Evolutionary conservation across 2,888 invertebrate genomes (phyloP).

Genomic region (Bhutanitis thaidina): DNA sequence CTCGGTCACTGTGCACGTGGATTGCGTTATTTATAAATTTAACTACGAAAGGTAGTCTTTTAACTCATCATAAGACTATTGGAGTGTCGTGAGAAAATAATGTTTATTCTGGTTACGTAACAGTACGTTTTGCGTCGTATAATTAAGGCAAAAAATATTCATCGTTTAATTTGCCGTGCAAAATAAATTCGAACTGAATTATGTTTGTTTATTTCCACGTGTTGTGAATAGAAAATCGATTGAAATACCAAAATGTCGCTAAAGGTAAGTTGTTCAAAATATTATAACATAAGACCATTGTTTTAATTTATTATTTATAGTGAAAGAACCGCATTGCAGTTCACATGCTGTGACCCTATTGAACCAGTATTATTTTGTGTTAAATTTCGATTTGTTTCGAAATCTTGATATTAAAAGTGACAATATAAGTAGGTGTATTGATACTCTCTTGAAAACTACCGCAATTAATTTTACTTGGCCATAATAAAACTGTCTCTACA

Average conservation of each 20-base stretch:
- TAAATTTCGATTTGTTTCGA: too few species aligned
- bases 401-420: too few species aligned
- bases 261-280: slow-evolving; percentile 50
- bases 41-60: slow-evolving; percentile 6
- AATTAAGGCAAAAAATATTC: not conserved
- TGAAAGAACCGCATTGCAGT: not conserved
- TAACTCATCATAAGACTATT: not conserved
- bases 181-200: slow-evolving; percentile 40
- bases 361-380: not conserved
- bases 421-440: too few species aligned
- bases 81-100: not conserved
- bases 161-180: slow-evolving; percentile 26
- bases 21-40: slow-evolving; percentile 9
- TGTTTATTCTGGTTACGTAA: slow-evolving; percentile 17
- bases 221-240: slow-evolving; percentile 45
- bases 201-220: slow-evolving; percentile 50
- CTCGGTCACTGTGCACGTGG: slow-evolving; percentile 26
- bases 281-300: not conserved
- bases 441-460: too few species aligned
- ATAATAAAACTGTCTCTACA: too few species aligned
- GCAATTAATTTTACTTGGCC: too few species aligned
- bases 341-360: too few species aligned
- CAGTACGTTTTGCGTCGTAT: not conserved
- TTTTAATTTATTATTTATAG: too few species aligned
- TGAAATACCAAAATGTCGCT: slow-evolving; percentile 52